Evolutionary conservation across 2,113 vertebrate genomes (phyloP).

Genomic region (Gallinago jamesoni): DNA sequence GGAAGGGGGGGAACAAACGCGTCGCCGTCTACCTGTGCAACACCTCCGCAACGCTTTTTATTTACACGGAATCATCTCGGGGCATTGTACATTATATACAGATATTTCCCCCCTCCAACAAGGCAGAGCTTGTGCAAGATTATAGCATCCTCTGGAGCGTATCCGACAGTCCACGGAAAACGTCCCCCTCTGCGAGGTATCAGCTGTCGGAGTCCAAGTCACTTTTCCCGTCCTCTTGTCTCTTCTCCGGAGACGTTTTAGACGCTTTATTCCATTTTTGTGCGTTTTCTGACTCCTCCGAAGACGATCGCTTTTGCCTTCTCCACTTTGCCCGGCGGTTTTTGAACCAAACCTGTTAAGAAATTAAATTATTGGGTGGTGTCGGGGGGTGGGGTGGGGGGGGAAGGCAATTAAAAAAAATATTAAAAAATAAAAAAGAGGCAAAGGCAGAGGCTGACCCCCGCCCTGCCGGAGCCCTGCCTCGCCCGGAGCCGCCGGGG

Average conservation of each 20-base stretch:
- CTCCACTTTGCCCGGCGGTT: constrained; percentile 98
- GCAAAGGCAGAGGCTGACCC: accelerated
- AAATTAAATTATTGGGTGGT: not conserved
- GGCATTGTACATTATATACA: constrained; percentile 84
- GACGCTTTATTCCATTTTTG: constrained; percentile 92
- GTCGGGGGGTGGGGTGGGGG: accelerated
- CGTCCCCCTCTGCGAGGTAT: constrained; percentile 58
- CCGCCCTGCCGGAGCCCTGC: not conserved
- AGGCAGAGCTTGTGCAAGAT: constrained; percentile 83
- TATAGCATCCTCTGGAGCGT: constrained; percentile 71
- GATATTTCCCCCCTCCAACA: constrained; percentile 68
- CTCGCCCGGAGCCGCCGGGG: not conserved
- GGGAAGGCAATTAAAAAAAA: not conserved
- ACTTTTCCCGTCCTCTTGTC: constrained; percentile 86
- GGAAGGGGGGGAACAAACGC: not conserved
- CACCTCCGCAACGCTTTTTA: constrained; percentile 79
- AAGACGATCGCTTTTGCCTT: constrained; percentile 94
- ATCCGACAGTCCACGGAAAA: constrained; percentile 46
- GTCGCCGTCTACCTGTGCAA: constrained; percentile 84
- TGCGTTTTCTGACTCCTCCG: constrained; percentile 93
- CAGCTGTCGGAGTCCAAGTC: constrained; percentile 97
- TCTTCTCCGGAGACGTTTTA: constrained; percentile 87
- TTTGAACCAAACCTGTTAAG: constrained; percentile 95
- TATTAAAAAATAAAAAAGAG: accelerated
- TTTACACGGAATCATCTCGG: constrained; percentile 70